Conservation (phyloP, 2,888 invertebrate genomes). For the Stenolophus ochropezus region DNA sequence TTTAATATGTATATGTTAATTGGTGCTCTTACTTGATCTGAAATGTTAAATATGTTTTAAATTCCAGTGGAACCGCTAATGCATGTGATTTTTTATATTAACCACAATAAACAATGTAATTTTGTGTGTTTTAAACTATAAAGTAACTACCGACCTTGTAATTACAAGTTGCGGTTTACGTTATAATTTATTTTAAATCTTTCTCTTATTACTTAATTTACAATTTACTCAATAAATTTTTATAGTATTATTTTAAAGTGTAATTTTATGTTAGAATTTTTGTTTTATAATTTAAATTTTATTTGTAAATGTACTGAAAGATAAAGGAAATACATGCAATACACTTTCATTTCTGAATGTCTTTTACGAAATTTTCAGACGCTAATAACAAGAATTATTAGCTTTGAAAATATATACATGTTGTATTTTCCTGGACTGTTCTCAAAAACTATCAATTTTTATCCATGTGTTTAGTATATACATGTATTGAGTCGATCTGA, state of each 20-base stretch:
- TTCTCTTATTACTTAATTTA: constrained; percentile 22
- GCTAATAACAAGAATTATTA: background rate
- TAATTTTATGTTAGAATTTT: constrained; percentile 15
- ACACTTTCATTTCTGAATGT: constrained; percentile 17
- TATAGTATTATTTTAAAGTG: constrained; percentile 37
- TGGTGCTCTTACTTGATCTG: constrained; percentile 19
- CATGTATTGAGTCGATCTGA: constrained; percentile 11
- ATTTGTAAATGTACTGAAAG: constrained; percentile 39
- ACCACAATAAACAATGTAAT: constrained; percentile 14
- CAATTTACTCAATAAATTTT: constrained; percentile 24
- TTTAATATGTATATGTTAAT: constrained; percentile 41
- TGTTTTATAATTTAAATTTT: constrained; percentile 41
- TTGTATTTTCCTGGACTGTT: constrained; percentile 25
- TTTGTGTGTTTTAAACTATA: constrained; percentile 28
- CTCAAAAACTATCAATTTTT: constrained; percentile 8
- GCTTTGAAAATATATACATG: constrained; percentile 21
- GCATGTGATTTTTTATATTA: constrained; percentile 38
- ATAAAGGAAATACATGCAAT: constrained; percentile 27
- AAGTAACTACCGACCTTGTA: constrained; percentile 12
- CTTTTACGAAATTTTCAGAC: constrained; percentile 10
- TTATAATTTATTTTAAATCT: constrained; percentile 40
- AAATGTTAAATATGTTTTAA: constrained; percentile 10
- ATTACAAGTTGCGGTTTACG: constrained; percentile 5
- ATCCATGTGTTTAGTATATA: background rate
- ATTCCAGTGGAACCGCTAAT: constrained; percentile 23